Evolutionary conservation across 2,888 invertebrate genomes (phyloP).

Genomic region (Allophyes oxyacanthae): DNA sequence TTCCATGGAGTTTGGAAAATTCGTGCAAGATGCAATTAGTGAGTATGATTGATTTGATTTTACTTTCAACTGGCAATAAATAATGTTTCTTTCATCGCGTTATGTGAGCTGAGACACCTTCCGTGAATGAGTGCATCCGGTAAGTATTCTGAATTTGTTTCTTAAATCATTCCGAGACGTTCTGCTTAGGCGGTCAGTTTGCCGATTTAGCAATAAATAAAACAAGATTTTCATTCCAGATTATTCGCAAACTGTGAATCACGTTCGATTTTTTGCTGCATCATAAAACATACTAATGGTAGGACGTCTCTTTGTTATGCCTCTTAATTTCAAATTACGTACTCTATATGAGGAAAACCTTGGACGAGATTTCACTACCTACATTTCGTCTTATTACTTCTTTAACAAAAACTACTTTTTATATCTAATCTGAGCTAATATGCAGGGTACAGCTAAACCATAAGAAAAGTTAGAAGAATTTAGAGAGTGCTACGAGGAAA

Average conservation of each 20-base stretch:
- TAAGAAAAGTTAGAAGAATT: slow-evolving; percentile 32
- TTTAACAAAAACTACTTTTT: background rate
- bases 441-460: slow-evolving; percentile 15
- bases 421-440: no score
- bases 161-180: slow-evolving; percentile 24
- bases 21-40: slow-evolving; percentile 78
- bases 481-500: slow-evolving; percentile 52
- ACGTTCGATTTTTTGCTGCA: slow-evolving; percentile 32
- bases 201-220: slow-evolving; percentile 30
- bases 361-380: slow-evolving; percentile 38
- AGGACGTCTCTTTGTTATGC: slow-evolving; percentile 9
- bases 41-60: slow-evolving; percentile 70
- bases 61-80: slow-evolving; percentile 56
- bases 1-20: slow-evolving; percentile 71
- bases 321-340: slow-evolving; percentile 25
- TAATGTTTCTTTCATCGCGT: slow-evolving; percentile 24
- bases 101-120: slow-evolving; percentile 28
- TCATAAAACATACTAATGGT: slow-evolving; percentile 33
- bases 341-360: slow-evolving; percentile 37
- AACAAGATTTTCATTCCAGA: slow-evolving; percentile 24
- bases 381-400: slow-evolving; percentile 15
- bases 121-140: slow-evolving; percentile 42
- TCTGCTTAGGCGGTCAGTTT: slow-evolving; percentile 26
- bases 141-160: slow-evolving; percentile 41
- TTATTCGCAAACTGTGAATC: slow-evolving; percentile 32